A percentile compares a stretch with the other conserved stretches of the same genome.
Evolutionary conservation across 2,797 vertebrate genomes (phyloP).

Genomic region (Astyanax mexicanus): DNA sequence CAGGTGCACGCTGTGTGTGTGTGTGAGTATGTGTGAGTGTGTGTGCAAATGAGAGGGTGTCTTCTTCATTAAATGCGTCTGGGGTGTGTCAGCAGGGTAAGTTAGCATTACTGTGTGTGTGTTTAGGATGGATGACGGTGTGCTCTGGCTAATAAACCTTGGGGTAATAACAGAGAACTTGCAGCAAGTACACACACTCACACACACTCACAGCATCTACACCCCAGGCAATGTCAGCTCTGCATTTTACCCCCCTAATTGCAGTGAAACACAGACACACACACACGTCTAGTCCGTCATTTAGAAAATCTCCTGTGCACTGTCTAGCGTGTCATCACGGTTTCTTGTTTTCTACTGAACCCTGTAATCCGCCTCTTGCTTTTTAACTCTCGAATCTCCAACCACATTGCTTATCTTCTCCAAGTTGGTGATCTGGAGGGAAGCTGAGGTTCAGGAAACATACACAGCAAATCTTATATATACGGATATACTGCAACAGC

Average conservation of each 20-base stretch:
- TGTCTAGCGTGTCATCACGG: not conserved
- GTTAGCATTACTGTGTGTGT: conserved; percentile 27
- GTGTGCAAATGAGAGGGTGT: conserved; percentile 39
- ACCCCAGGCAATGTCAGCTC: conserved; percentile 2
- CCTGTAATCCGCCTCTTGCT: not conserved
- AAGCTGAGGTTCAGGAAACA: too few relatives aligned
- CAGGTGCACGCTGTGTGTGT: not conserved
- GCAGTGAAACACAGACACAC: conserved; percentile 29
- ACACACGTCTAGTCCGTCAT: not conserved
- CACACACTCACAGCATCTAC: conserved; percentile 23
- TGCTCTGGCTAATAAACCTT: conserved; percentile 44
- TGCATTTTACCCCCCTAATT: conserved; percentile 11
- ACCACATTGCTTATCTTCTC: not conserved
- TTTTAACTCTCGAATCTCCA: not conserved
- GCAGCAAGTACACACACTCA: conserved; percentile 41
- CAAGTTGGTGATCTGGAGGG: too few relatives aligned
- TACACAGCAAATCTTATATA: too few relatives aligned
- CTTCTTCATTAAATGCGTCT: conserved; percentile 22
- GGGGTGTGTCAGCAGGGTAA: conserved; percentile 38
- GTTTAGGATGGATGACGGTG: conserved; percentile 38
- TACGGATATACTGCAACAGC: too few relatives aligned
- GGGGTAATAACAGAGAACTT: conserved; percentile 44
- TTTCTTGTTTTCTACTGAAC: not conserved
- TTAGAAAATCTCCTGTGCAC: not conserved
- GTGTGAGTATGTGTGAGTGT: conserved; percentile 24